Evolutionary conservation across 2,113 vertebrate genomes (phyloP), one percentile per base, ranked within the genome.

Genomic region (Rhynchopsitta pachyrhyncha): DNA sequence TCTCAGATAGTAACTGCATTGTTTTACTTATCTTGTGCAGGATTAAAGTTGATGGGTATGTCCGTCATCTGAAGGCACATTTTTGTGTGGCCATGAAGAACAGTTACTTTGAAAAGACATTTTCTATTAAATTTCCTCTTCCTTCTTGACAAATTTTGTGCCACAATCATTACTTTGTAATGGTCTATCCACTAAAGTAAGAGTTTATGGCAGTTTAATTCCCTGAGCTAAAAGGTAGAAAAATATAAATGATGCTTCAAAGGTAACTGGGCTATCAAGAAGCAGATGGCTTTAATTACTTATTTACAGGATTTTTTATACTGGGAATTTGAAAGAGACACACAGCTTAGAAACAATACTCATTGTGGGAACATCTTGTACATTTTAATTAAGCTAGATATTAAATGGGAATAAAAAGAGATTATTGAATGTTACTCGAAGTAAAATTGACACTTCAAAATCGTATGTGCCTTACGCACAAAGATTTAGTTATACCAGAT

Each of bases 201-300:
- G 97, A 96, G 92, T 82, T 91, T 93, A 92, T 46, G 62, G 74
- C 82, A 96, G 55, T 86, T 97, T 96, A 96, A 97, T 94, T 98
- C 91, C 88, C 90, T 39, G 82, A 96, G 95, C 97, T 94, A 92
- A 86, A 92, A 75, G 79, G 53, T 75, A 88, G 77, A 69, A 93
- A 92, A 95, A 97, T 80, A 85, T 95, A 94, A 91, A 94, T 95
- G 70, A 78, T 86, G 78, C 79, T 96, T 82, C 75, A 97, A 97
- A 97, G 96, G 96, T 97, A 97, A 97, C 92, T 78, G 95, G 96
- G 80, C 92, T 97, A 98, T 95, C 68, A 92, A 95, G 94, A 97
- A 98, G 92, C 98, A 98, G 97, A 98, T 98, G 98, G 97, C 86
- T 98, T 98, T 98, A 97, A 98, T 98, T 97, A 98, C 96, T 97